Evolutionary conservation across 2,888 invertebrate species (phyloP).

Genomic region (Scaptomyza reducta): DNA sequence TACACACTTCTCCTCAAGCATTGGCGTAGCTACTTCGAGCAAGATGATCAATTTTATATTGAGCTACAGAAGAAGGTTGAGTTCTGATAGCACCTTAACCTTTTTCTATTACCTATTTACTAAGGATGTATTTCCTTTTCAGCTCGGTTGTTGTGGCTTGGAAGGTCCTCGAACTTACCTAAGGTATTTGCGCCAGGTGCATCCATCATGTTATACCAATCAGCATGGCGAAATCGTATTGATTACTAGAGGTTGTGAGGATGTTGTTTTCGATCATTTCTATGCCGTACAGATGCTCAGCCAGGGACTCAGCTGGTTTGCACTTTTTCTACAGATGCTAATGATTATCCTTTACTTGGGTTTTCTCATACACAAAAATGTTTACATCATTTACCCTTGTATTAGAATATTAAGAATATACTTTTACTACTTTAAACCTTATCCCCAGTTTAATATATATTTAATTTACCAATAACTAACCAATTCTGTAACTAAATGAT

Average conservation of each 20-base stretch:
- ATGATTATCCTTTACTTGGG: neutral
- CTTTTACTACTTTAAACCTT: neutral
- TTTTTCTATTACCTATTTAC: neutral
- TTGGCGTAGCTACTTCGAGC: conserved; percentile 28
- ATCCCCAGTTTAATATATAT: conserved; percentile 4
- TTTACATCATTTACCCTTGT: neutral
- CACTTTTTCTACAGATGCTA: conserved; percentile 6
- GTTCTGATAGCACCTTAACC: neutral
- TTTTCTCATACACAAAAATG: conserved; percentile 2
- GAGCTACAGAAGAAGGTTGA: conserved; percentile 24
- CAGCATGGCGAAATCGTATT: conserved; percentile 1
- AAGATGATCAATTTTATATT: conserved; percentile 29
- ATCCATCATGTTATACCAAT: conserved; percentile 25
- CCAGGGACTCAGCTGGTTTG: conserved; percentile 16
- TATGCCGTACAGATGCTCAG: neutral
- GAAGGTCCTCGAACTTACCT: conserved; percentile 50
- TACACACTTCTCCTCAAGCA: neutral
- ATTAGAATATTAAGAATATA: neutral
- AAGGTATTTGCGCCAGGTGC: conserved; percentile 31
- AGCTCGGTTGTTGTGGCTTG: conserved; percentile 53
- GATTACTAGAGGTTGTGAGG: conserved; percentile 38
- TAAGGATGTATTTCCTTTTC: neutral
- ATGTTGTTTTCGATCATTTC: conserved; percentile 24
- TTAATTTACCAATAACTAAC: neutral
- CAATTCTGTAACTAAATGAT: conserved; percentile 10